Percentiles rank a stretch among this genome's conserved stretches.
These are phyloP conservation scores for Ardeotis arabs DNA, from an alignment of 2,113 vertebrate genomes.

Conservation along the genomic window DNA sequence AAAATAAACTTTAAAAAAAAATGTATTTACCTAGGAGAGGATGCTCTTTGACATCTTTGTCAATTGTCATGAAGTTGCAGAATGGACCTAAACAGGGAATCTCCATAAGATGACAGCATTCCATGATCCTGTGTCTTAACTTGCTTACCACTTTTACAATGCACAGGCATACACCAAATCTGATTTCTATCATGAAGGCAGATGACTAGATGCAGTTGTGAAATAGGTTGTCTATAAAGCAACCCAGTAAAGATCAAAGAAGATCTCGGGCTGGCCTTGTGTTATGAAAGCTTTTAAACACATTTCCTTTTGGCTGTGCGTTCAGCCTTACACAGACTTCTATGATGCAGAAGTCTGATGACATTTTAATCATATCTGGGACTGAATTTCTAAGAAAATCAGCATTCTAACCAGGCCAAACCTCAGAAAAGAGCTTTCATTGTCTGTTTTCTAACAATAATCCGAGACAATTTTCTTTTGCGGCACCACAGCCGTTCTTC, in stretches of 20 bases:
- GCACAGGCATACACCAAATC: neutral
- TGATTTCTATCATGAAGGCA: constrained; percentile 46
- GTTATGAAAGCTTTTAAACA: constrained; percentile 49
- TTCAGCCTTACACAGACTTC: constrained; percentile 3
- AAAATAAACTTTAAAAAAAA: neutral
- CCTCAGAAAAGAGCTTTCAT: neutral
- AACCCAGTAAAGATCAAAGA: constrained; percentile 39
- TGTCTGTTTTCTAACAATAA: constrained; percentile 26
- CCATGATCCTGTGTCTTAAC: neutral
- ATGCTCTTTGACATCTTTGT: neutral
- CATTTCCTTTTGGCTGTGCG: constrained; percentile 42
- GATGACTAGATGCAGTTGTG: constrained; percentile 52
- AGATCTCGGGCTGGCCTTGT: neutral
- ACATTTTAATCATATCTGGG: constrained; percentile 27
- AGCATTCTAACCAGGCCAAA: constrained; percentile 30
- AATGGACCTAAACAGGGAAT: neutral
- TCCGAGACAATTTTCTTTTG: neutral
- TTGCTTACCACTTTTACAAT: neutral
- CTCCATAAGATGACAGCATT: neutral
- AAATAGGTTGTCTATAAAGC: constrained; percentile 34
- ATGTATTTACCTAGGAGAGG: neutral
- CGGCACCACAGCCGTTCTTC: neutral
- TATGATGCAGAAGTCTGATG: constrained; percentile 35
- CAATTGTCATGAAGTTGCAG: neutral
- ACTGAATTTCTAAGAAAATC: constrained; percentile 45